Evolutionary conservation across 2,113 vertebrate species (phyloP).

Genomic region (Etia nguti): DNA sequence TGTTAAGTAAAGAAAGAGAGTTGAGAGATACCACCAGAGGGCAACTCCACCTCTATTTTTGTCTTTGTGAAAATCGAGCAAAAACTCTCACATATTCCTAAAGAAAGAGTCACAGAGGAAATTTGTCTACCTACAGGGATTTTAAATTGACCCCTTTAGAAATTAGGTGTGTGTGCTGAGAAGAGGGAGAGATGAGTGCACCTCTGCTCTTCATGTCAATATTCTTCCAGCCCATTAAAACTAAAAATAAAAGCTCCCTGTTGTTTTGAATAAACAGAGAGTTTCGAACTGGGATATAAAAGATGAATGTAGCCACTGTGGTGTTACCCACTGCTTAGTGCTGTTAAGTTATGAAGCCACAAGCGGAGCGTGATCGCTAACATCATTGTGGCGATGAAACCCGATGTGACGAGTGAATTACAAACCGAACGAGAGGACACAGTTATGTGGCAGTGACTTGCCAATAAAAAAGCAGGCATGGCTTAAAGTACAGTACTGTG

Average conservation of each 20-base stretch:
- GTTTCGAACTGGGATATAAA: background rate
- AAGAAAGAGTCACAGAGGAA: background rate
- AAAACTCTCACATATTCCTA: background rate
- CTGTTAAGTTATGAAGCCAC: background rate
- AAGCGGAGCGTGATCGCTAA: background rate
- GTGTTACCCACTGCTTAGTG: background rate
- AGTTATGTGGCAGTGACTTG: background rate
- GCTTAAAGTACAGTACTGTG: background rate
- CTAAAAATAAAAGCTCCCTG: background rate
- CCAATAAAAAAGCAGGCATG: background rate
- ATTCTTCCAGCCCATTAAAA: background rate
- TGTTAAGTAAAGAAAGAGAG: background rate
- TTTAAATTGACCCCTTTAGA: slow-evolving; percentile 3
- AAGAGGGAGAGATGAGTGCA: background rate
- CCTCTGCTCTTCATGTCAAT: background rate
- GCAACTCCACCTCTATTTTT: background rate
- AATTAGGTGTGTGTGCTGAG: background rate
- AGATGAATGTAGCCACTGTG: background rate
- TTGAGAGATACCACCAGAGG: background rate
- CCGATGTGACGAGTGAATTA: background rate
- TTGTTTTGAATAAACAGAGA: background rate
- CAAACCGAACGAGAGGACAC: background rate
- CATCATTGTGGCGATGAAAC: background rate
- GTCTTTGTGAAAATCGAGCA: background rate
- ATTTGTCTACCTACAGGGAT: background rate